Evolutionary conservation across 1,140 invertebrate genomes (phyloP), one percentile per base, ranked within the genome.

Genomic region (Myzus persicae): DNA sequence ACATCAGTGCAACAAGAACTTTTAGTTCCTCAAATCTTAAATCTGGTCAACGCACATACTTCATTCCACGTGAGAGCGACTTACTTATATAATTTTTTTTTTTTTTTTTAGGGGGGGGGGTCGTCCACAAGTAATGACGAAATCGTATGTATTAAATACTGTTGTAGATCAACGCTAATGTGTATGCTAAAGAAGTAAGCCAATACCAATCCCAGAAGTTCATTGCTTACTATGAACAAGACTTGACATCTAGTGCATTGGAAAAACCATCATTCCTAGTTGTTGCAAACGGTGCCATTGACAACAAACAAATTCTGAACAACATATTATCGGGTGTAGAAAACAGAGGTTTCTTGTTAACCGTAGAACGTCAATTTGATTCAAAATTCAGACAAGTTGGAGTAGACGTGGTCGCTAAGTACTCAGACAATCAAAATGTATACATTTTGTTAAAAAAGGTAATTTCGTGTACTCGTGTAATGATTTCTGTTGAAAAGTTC

Each of bases 361-460:
- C 90, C 6, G 14, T 91, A 40, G 93, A 93, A 91, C 38, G 42
- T 26, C 11, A 38, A 38, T 93, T 93, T 84, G 81, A 93, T 85
- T 40, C 46, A n/a, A 85, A 51, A 42, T 85, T 85, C 36, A 85
- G 36, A 93, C 81, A 85, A 40, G 44, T 31, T n/a, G 91, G 48
- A 85, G 1, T 93, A 42, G 81, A 93, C 3, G 22, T 93, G 0
- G 31, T 93, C 14, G 91, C 91, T 2, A 82, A 85, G 26, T 93
- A 93, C 18, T 26, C 91, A 20, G 76, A 93, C 9, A 48, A 81
- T 40, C 46, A 85, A 31, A 42, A 93, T 22, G 26, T 24, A 7
- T 93, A 84, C 46, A 36, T 93, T 18, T 54, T 93, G 38, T 54
- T 93, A 2, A 93, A 93, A 93, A 93, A 93, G 31, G 91, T 93